These are phyloP conservation scores for Rhynchopsitta pachyrhyncha DNA, from an alignment of 2,113 vertebrate genomes.

Conservation along the genomic window DNA sequence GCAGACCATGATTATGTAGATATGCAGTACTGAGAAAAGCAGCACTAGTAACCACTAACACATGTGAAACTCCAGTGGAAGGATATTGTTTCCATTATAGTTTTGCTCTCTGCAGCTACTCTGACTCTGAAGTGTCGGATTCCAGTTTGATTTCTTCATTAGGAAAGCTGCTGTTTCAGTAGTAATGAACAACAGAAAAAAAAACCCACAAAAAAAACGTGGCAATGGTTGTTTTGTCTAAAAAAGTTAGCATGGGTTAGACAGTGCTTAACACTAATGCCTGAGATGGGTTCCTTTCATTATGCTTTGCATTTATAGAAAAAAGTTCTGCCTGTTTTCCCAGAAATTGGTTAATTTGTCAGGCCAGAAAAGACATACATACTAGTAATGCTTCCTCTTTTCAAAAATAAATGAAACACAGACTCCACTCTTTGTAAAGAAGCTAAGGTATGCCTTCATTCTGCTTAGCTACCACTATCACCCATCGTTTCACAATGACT, in stretches of 20 bases:
- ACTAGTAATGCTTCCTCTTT: neutral
- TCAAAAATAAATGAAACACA: neutral
- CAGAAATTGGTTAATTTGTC: neutral
- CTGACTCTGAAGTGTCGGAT: conserved; percentile 38
- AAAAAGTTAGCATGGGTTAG: neutral
- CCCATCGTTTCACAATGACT: accelerated
- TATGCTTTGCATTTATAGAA: conserved; percentile 49
- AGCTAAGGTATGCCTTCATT: neutral
- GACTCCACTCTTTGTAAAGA: neutral
- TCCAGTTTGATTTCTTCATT: conserved; percentile 63
- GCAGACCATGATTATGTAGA: neutral
- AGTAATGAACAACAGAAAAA: conserved; percentile 22
- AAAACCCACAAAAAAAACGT: neutral
- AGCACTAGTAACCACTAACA: conserved; percentile 50
- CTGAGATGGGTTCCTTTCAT: neutral
- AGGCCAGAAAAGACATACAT: neutral
- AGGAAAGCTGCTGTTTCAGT: conserved; percentile 8
- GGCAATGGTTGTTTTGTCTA: neutral
- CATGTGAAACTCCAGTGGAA: conserved; percentile 44
- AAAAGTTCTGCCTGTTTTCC: conserved; percentile 20
- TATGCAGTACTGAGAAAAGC: neutral
- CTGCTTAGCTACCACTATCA: neutral
- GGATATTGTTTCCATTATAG: conserved; percentile 61
- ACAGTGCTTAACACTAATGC: neutral
- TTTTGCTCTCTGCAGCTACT: conserved; percentile 54